Conservation (phyloP, 2,113 vertebrate species). For the Solenodon paradoxus region DNA sequence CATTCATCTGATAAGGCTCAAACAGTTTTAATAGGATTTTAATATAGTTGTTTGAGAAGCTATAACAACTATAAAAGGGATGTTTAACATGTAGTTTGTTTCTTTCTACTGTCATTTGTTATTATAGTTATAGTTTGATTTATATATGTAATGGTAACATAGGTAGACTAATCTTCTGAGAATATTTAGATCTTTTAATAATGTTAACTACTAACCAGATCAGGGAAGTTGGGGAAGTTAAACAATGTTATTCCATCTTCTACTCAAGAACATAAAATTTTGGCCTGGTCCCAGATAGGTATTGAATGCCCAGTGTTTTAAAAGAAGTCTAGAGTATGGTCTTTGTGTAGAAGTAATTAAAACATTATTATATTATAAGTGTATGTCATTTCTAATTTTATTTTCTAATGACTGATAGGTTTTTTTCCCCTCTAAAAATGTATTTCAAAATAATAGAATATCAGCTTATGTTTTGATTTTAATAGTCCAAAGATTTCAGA, state of each 20-base stretch:
- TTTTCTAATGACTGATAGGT: not conserved
- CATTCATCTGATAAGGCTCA: not conserved
- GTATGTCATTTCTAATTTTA: not conserved
- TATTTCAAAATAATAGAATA: not conserved
- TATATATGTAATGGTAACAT: not conserved
- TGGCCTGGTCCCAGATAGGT: not conserved
- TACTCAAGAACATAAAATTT: not conserved
- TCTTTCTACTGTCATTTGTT: not conserved
- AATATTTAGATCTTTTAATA: not conserved
- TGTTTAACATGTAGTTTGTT: not conserved
- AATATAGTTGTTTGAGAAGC: slow-evolving; percentile 41
- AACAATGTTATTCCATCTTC: not conserved
- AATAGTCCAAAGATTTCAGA: not conserved
- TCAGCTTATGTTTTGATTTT: slow-evolving; percentile 8
- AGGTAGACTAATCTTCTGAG: not conserved
- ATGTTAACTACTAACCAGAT: not conserved
- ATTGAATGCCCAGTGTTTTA: not conserved
- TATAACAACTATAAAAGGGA: not conserved
- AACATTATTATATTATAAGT: slow-evolving; percentile 8
- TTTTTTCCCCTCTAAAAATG: not conserved
- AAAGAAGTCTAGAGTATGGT: not conserved
- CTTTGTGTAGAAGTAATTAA: slow-evolving; percentile 1
- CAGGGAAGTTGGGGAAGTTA: not conserved
- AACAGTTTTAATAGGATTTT: not conserved
- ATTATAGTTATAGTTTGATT: not conserved